These are phyloP conservation scores for Hoplostethus atlanticus DNA, from an alignment of 2,797 vertebrate genomes.

Conservation along the genomic window DNA sequence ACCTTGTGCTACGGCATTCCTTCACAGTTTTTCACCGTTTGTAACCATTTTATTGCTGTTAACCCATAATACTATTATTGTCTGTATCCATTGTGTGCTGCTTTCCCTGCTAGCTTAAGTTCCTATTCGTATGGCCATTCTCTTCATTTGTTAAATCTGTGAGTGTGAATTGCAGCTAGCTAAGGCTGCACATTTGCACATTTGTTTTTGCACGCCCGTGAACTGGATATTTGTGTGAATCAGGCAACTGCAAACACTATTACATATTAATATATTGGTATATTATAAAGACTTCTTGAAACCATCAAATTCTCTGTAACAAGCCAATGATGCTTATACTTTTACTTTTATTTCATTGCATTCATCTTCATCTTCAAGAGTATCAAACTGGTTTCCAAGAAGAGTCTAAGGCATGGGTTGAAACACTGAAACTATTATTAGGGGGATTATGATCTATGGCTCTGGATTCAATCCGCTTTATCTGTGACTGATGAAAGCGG, in stretches of 20 bases:
- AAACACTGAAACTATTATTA: constrained; percentile 34
- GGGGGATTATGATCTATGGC: constrained; percentile 32
- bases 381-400: constrained; percentile 50
- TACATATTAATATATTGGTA: background rate
- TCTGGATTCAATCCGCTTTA: constrained; percentile 35
- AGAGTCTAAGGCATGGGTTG: background rate
- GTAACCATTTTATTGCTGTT: background rate
- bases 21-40: background rate
- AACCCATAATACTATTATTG: background rate
- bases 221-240: constrained; percentile 4
- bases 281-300: too few species aligned
- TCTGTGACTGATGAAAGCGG: constrained; percentile 47
- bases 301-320: constrained; percentile 10
- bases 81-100: background rate
- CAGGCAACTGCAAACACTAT: background rate
- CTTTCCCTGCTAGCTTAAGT: too few species aligned
- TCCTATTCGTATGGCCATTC: too few species aligned
- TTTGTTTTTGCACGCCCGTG: constrained; percentile 6
- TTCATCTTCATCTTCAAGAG: constrained; percentile 28
- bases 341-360: constrained; percentile 30
- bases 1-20: background rate
- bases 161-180: too few species aligned
- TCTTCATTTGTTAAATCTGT: too few species aligned
- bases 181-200: too few species aligned
- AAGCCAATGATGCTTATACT: constrained; percentile 18